Evolutionary conservation across 2,797 vertebrate species (phyloP), one percentile per base, ranked within the genome.

Genomic region (Sarcoramphus papa): DNA sequence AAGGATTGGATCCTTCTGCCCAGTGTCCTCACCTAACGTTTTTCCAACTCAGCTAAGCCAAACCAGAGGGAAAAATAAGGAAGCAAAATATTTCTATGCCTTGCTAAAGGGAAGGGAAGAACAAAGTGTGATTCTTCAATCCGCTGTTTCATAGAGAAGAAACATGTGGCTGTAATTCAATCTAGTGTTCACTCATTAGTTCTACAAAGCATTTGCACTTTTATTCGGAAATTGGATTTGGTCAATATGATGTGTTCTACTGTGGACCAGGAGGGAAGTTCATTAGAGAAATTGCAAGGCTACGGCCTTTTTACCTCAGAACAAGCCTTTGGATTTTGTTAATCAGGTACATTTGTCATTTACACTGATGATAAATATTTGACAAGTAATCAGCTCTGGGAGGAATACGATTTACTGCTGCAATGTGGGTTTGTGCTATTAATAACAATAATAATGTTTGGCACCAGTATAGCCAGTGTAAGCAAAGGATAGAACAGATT

Each of bases 311-410:
- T 88, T 45, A 69, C 63, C 67, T 93, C 63, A 77, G 41, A 88
- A 88, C 68, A 76, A 78, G 47, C 20, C 65, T 95, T 94, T 88
- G 83, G 73, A 54, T 87, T 95, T 86, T 85, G 48, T 89, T 95
- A 90, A 87, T 96, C 83, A 92, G 90, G 47, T 93, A n/a, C 88
- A 83, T 96, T 90, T 54, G 35, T 97, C 74, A 92, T 95, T 88
- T 88, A 80, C 35, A 54, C 33, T 59, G 50, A 75, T 93, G 85
- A 85, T 92, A 91, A 93, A 87, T 77, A 85, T 93, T 87, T 95
- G 91, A 94, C 70, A 89, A 92, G n/a, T 93, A 93, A 91, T 93
- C 74, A 78, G 68, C 78, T 96, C 67, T 86, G 62, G 50, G 43
- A 89, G 62, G 48, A 86, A 67, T 83, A 64, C 91, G 77, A 93